Base-by-base conservation (phyloP, 1,140 invertebrate genomes). In the Orchesella cincta region DNA sequence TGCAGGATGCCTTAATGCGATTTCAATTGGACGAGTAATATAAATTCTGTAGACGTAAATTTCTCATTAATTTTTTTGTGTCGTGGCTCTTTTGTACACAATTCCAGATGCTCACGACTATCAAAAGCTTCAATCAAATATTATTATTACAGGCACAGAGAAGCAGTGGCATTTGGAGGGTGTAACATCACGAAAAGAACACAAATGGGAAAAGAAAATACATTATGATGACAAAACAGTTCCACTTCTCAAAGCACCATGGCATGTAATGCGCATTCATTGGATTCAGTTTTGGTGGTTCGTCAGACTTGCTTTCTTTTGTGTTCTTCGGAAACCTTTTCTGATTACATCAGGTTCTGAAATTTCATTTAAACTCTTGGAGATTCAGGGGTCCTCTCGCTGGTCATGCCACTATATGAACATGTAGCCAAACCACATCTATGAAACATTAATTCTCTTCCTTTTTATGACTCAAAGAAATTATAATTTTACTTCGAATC, bases 41-140 rank as follows among this genome's bases (percentile, higher is more conserved):
- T 46, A 31, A 33, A 67, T 16, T 31, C 26, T 23, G n/a, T 29
- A 67, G n/a, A 67, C 8, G 31, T 67, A 67, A 12, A 67, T 31
- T 18, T 67, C 62, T 67, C 62, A 67, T 67, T 67, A 67, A 67
- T 67, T 67, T 29, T 67, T 67, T 67, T 5, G 12, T 29, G 8
- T 8, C 23, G 3, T 31, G 8, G 8, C 5, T 57, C 62, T 31
- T 67, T 67, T 67, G 31, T 67, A 31, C 31, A 67, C 26, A 31
- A 8, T 57, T 26, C 2, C 62, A 67, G 62, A 67, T 67, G 62
- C 62, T 67, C 62, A 67, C 12, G 28, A 67, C 31, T 67, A 31
- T 31, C 62, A 67, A 67, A 67, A 33, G n/a, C 12, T n/a, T 14
- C 23, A 12, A 57, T 57, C 8, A 18, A 23, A 67, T 12, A 31